A percentile compares a stretch with the other conserved stretches of the same genome.
These are phyloP conservation scores for Paratilapia polleni DNA, from an alignment of 2,113 vertebrate species.

Conservation along the genomic window DNA sequence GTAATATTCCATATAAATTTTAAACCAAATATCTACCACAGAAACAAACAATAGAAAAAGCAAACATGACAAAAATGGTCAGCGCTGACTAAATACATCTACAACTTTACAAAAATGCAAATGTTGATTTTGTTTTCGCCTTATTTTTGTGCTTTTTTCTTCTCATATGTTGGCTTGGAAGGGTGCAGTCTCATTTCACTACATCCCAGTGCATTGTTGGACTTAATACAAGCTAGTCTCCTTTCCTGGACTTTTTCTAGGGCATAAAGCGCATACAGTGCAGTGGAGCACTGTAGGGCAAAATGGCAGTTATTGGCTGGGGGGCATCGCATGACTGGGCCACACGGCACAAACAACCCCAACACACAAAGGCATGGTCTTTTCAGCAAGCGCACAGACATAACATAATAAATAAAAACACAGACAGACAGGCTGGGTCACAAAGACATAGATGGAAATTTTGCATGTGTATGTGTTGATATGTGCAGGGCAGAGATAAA, in stretches of 20 bases:
- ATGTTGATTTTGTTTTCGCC: slow-evolving; percentile 46
- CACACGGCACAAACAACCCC: slow-evolving; percentile 58
- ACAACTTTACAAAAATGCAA: slow-evolving; percentile 74
- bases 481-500: slow-evolving; percentile 31
- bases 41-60: slow-evolving; percentile 74
- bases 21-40: slow-evolving; percentile 74
- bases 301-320: slow-evolving; percentile 76
- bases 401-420: slow-evolving; percentile 52
- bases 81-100: slow-evolving; percentile 70
- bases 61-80: slow-evolving; percentile 69
- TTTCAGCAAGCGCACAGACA: slow-evolving; percentile 41
- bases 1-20: slow-evolving; percentile 63
- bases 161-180: slow-evolving; percentile 40
- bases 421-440: slow-evolving; percentile 50
- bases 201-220: slow-evolving; percentile 7
- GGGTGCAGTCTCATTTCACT: slow-evolving; percentile 14
- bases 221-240: slow-evolving; percentile 26
- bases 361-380: slow-evolving; percentile 64
- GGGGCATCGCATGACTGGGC: slow-evolving; percentile 48
- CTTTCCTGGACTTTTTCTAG: slow-evolving; percentile 25
- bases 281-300: slow-evolving; percentile 38
- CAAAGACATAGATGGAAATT: slow-evolving; percentile 28
- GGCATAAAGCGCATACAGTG: slow-evolving; percentile 12
- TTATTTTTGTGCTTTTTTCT: slow-evolving; percentile 77
- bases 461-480: background rate